Percentiles rank a stretch among this genome's conserved stretches.
Conservation (phyloP, 2,113 vertebrate genomes). For the Oceanites oceanicus region DNA sequence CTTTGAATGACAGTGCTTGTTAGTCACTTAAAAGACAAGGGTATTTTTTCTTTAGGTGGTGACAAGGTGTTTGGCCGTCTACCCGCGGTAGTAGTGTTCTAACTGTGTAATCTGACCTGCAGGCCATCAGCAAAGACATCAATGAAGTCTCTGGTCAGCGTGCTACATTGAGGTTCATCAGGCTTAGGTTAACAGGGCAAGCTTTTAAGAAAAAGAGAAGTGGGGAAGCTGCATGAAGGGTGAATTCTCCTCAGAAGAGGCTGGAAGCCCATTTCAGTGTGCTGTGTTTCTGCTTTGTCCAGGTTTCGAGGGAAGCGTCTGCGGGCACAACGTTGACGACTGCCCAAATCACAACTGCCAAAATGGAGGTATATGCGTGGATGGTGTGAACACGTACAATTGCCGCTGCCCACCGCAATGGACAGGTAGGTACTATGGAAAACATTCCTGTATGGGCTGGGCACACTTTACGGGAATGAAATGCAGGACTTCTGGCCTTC, state of each 20-base stretch:
- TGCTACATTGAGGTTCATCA: background rate
- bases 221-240: background rate
- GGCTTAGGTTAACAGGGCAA: background rate
- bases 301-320: conserved; percentile 92
- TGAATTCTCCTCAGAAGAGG: background rate
- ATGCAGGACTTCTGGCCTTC: background rate
- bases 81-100: background rate
- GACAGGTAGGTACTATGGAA: conserved; percentile 80
- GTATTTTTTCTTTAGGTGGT: background rate
- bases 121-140: background rate
- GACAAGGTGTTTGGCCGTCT: background rate
- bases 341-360: conserved; percentile 89
- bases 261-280: background rate
- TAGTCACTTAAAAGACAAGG: background rate
- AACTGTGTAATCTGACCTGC: background rate
- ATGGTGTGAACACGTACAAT: conserved; percentile 95
- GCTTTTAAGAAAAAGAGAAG: background rate
- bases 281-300: background rate
- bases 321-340: conserved; percentile 90
- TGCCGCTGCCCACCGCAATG: conserved; percentile 94
- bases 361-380: conserved; percentile 91
- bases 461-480: background rate
- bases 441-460: background rate
- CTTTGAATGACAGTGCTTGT: background rate
- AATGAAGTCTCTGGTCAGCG: fast-evolving